Conservation (phyloP, 2,797 vertebrate species). For the Kryptopterus vitreolus region DNA sequence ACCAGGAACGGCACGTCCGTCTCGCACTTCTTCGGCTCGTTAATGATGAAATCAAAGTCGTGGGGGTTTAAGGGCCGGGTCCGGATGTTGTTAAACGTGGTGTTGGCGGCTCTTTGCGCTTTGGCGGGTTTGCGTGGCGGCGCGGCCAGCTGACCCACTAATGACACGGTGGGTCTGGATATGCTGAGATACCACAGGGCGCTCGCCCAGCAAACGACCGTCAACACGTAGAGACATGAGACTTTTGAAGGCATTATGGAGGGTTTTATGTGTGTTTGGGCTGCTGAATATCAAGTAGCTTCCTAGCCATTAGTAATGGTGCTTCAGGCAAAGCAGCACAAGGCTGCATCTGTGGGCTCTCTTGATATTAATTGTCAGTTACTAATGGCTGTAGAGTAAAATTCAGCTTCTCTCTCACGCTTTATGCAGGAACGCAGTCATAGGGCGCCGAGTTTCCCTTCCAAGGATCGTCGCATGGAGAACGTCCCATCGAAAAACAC, state of each 20-base stretch:
- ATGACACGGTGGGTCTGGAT: slow-evolving; percentile 89
- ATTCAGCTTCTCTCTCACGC: slow-evolving; percentile 55
- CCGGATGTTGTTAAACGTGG: slow-evolving; percentile 92
- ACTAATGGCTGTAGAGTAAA: slow-evolving; percentile 69
- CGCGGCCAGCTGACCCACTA: slow-evolving; percentile 81
- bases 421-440: slow-evolving; percentile 55
- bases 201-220: slow-evolving; percentile 96
- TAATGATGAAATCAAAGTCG: slow-evolving; percentile 91
- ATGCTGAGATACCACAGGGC: slow-evolving; percentile 96
- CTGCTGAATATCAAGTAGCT: slow-evolving; percentile 70
- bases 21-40: slow-evolving; percentile 92
- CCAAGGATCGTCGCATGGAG: slow-evolving; percentile 47
- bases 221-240: slow-evolving; percentile 94
- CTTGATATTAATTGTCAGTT: slow-evolving; percentile 74
- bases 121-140: slow-evolving; percentile 79
- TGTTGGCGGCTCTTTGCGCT: slow-evolving; percentile 73
- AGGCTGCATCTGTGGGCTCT: slow-evolving; percentile 72
- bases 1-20: slow-evolving; percentile 83
- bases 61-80: slow-evolving; percentile 94
- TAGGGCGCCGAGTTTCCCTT: slow-evolving; percentile 56
- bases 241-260: slow-evolving; percentile 97
- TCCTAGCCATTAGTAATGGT: slow-evolving; percentile 71
- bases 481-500: slow-evolving; percentile 68
- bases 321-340: slow-evolving; percentile 76
- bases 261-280: slow-evolving; percentile 74